Percentiles rank a stretch among this genome's conserved stretches.
These are phyloP conservation scores for Malurus alboscapulatus DNA, from an alignment of 2,113 vertebrate genomes.

Conservation along the genomic window DNA sequence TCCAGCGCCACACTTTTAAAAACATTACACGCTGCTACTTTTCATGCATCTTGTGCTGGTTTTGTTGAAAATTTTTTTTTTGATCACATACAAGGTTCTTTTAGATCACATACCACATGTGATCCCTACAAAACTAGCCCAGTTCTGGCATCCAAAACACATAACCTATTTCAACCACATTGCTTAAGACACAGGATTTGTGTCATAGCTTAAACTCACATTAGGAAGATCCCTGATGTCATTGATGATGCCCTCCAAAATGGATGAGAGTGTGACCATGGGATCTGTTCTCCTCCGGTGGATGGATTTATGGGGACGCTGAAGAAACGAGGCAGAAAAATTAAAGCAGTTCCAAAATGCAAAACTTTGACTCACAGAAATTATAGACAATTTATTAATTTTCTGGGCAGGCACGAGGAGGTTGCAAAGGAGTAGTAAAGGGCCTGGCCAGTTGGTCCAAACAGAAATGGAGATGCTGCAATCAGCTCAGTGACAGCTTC, in stretches of 20 bases:
- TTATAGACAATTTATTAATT: not conserved
- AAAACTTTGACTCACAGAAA: not conserved
- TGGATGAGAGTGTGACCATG: constrained; percentile 95
- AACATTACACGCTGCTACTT: not conserved
- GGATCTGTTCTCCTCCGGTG: constrained; percentile 95
- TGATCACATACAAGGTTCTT: not conserved
- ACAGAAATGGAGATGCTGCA: not conserved
- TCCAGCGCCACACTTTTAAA: not conserved
- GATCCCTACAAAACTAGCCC: not conserved
- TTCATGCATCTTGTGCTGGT: not conserved
- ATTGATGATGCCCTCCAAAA: constrained; percentile 95
- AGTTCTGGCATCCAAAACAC: not conserved
- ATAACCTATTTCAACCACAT: not conserved
- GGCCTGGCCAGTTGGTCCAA: not conserved
- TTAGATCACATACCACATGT: not conserved
- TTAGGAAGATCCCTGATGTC: constrained; percentile 96
- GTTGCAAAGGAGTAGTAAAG: not conserved
- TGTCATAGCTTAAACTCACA: constrained; percentile 73
- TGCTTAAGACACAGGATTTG: not conserved
- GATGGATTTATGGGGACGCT: constrained; percentile 98
- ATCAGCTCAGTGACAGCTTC: not conserved
- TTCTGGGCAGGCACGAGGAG: not conserved
- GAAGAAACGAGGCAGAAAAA: constrained; percentile 12
- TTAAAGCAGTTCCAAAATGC: not conserved
- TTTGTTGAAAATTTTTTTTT: not conserved